These are phyloP conservation scores for Dicrostonyx torquatus DNA, from an alignment of 2,797 vertebrate genomes.

Conservation along the genomic window DNA sequence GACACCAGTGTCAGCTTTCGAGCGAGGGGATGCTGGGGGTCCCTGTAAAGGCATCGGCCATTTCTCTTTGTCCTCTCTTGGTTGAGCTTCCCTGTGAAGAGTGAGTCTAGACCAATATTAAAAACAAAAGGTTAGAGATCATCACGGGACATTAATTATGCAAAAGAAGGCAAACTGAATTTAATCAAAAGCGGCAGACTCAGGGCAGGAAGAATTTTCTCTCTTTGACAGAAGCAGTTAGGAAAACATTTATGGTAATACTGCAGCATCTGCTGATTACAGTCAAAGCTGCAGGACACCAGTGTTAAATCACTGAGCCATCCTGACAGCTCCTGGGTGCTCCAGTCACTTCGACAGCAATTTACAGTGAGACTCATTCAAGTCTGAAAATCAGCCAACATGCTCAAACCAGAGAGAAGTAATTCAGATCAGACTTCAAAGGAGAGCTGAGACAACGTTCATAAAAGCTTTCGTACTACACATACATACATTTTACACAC, in stretches of 20 bases:
- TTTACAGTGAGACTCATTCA: constrained; percentile 84
- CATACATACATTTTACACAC: constrained; percentile 66
- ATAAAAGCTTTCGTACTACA: constrained; percentile 58
- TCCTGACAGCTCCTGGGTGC: constrained; percentile 86
- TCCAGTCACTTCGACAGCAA: constrained; percentile 83
- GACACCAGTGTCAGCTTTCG: constrained; percentile 51
- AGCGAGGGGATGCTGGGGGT: constrained; percentile 34
- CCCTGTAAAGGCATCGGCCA: constrained; percentile 48
- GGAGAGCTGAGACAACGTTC: constrained; percentile 59
- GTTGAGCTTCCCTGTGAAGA: constrained; percentile 71
- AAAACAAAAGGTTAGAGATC: constrained; percentile 86
- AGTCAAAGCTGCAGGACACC: constrained; percentile 85
- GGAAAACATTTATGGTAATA: constrained; percentile 88
- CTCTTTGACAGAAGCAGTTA: constrained; percentile 82
- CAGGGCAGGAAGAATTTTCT: constrained; percentile 78
- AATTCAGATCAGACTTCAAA: constrained; percentile 74
- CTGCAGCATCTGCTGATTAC: constrained; percentile 88
- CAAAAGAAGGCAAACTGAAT: constrained; percentile 84
- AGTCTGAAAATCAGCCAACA: constrained; percentile 84
- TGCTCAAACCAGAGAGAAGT: constrained; percentile 73
- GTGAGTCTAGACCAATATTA: constrained; percentile 80
- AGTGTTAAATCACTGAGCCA: constrained; percentile 87
- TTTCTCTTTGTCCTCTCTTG: constrained; percentile 79
- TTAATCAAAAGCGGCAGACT: constrained; percentile 84
- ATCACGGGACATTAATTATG: constrained; percentile 86